These are phyloP conservation scores for Liopterus haemorrhoidalis DNA, from an alignment of 2,888 invertebrate species.

Conservation along the genomic window DNA sequence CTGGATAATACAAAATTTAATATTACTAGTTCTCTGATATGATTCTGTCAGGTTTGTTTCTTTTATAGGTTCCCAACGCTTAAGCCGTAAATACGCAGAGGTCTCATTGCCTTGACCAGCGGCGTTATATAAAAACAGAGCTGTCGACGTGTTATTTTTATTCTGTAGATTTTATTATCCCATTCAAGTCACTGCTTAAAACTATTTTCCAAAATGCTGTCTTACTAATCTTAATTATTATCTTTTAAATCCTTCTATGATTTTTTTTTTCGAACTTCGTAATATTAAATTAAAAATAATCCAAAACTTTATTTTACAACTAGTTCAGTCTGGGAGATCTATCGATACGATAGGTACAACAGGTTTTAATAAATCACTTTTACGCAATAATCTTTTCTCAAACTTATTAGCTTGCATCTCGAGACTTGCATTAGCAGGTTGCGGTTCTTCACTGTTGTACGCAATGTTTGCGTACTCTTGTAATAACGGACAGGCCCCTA, in stretches of 20 bases:
- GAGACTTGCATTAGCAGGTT: constrained; percentile 41
- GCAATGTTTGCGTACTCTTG: constrained; percentile 99
- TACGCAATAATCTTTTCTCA: constrained; percentile 58
- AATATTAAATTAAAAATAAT: background rate
- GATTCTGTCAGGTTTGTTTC: no score
- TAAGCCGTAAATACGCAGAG: no score
- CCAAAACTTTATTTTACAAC: background rate
- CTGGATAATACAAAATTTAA: no score
- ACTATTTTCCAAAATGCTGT: no score
- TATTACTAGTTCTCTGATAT: no score
- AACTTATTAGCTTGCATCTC: constrained; percentile 50
- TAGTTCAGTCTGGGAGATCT: constrained; percentile 80
- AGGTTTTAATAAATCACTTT: constrained; percentile 74
- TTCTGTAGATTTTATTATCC: no score
- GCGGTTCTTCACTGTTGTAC: constrained; percentile 63
- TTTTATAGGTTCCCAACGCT: no score
- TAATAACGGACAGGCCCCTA: constrained; percentile 87
- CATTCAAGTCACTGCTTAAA: no score
- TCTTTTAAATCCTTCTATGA: background rate
- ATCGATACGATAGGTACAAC: constrained; percentile 85
- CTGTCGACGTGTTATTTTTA: no score
- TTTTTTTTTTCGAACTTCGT: background rate
- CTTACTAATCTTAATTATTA: no score
- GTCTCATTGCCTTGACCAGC: no score
- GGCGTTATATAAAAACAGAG: no score